phyloP scores from a whole-genome alignment of 2,797 vertebrate genomes.

The Botia almorhae region DNA sequence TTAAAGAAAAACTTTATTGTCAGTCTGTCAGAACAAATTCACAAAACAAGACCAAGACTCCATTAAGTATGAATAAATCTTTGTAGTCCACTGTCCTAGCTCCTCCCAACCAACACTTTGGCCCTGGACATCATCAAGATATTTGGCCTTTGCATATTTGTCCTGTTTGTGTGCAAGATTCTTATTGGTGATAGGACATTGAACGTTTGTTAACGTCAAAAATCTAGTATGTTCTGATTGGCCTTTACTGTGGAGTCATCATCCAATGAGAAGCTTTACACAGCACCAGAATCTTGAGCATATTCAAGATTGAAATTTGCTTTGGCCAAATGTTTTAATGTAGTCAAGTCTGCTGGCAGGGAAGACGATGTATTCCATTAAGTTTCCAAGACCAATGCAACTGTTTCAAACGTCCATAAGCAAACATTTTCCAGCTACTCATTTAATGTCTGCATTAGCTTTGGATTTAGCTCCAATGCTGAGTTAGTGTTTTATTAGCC shows the following conservation, averaged over 20 bases:
- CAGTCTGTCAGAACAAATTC: slow-evolving; percentile 2
- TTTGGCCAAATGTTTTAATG: slow-evolving; percentile 32
- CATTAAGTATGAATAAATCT: background rate
- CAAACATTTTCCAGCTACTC: background rate
- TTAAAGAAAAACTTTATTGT: slow-evolving; percentile 5
- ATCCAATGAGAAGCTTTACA: slow-evolving; percentile 9
- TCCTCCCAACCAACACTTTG: slow-evolving; percentile 21
- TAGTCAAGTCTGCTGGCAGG: slow-evolving; percentile 11
- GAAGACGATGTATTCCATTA: background rate
- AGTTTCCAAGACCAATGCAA: slow-evolving; percentile 4
- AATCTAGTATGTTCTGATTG: background rate
- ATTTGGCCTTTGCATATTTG: slow-evolving; percentile 22
- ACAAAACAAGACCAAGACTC: background rate
- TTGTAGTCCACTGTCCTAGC: background rate
- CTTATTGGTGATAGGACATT: background rate
- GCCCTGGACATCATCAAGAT: slow-evolving; percentile 31
- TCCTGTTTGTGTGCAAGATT: background rate
- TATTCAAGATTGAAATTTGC: slow-evolving; percentile 9
- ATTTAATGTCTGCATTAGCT: background rate
- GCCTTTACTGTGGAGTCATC: background rate
- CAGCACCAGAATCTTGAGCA: slow-evolving; percentile 14
- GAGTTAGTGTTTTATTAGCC: slow-evolving; percentile 16
- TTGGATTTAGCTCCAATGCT: slow-evolving; percentile 34
- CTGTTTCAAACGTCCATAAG: background rate
- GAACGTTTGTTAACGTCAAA: background rate